Base-by-base conservation (phyloP, 2,113 vertebrate genomes). In the Gallinago undulata region DNA sequence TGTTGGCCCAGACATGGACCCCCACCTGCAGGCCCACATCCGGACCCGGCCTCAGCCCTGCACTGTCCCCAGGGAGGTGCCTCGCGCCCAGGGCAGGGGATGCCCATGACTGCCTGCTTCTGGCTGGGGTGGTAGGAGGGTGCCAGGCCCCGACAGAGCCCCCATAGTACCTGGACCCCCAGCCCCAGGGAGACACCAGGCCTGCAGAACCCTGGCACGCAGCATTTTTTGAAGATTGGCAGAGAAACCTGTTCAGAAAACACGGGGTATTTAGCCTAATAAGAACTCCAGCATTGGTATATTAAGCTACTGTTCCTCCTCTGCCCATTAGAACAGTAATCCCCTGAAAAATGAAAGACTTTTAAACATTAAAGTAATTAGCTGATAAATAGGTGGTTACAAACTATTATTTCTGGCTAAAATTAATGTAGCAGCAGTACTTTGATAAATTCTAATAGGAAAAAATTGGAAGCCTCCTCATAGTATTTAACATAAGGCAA, bases 391-490 rank as follows among this genome's bases (percentile, higher is more conserved):
- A 94, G 35, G 19, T 84, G 30, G 35, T 81, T 96, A 62, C 55
- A 74, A 90, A 92, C 92, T 74, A 94, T 93, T 96, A 88, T 93
- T 96, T 95, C 92, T 77, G 48, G 47, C 56, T 91, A 83, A 94
- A 96, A 96, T 93, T 96, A 96, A 89, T 51, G 88, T 64, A 93
- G 86, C 69, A 64, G 72, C 45, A 85, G 67, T 55, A 79, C 89
- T 95, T 90, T 93, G 90, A 96, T 94, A 95, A 97, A 96, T 96
- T 93, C 67, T 84, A 94, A 86, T 9, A 93, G 43, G 89, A 92
- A 96, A 94, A 96, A 75, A 31, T 85, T 94, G 48, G 73, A 92
- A 92, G 60, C 63, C 33, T 95, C 69, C 35, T 93, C 55, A 43
- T 7, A 92, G 64, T 72, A 90, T 78, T 96, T 94, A 97, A 87